A percentile compares a stretch with the other conserved stretches of the same genome.
phyloP scores from a whole-genome alignment of 2,888 invertebrate species.

The Cyaniris semiargus region DNA sequence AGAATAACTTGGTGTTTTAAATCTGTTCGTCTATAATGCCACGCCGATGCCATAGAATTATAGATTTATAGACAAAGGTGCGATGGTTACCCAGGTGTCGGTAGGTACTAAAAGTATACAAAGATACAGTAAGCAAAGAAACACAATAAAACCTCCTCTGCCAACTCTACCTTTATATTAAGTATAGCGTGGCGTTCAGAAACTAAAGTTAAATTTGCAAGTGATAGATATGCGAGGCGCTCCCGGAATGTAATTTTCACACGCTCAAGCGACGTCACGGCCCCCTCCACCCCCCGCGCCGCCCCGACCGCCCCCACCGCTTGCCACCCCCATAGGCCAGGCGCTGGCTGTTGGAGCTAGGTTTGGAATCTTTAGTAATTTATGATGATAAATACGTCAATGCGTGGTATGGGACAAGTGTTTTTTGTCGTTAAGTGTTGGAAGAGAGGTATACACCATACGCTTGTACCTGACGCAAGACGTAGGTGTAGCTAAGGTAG shows the following conservation, averaged over 20 bases:
- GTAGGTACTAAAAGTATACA: background rate
- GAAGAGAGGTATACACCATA: too few relatives aligned
- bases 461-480: too few relatives aligned
- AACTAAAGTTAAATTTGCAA: constrained; percentile 80
- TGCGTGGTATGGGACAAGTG: too few relatives aligned
- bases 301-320: constrained; percentile 41
- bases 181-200: constrained; percentile 49
- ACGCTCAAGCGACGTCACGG: constrained; percentile 73
- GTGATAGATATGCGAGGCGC: constrained; percentile 80
- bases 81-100: background rate
- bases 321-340: constrained; percentile 35
- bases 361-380: background rate
- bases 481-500: too few relatives aligned
- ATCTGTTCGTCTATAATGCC: too few relatives aligned
- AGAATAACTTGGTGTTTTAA: too few relatives aligned
- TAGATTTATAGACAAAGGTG: background rate
- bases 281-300: constrained; percentile 49
- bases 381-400: too few relatives aligned
- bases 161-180: constrained; percentile 22
- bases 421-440: too few relatives aligned
- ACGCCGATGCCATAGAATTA: background rate
- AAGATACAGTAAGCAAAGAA: background rate
- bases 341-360: constrained; percentile 30
- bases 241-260: constrained; percentile 81
- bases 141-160: constrained; percentile 2